Evolutionary conservation across 2,797 vertebrate genomes (phyloP), one percentile per base, ranked within the genome.

Genomic region (Hippoglossus hippoglossus): DNA sequence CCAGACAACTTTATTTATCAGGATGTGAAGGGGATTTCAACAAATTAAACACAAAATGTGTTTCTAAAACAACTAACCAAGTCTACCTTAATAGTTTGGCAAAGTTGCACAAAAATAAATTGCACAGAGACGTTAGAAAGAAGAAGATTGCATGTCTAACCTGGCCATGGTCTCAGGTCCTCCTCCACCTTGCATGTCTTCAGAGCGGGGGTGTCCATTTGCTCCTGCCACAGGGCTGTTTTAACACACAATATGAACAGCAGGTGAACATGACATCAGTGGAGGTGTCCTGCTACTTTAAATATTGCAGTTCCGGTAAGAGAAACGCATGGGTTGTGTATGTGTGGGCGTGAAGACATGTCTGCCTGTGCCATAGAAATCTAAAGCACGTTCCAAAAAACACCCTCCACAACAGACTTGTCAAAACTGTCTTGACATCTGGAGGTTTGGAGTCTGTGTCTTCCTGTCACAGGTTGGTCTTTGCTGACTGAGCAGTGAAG

Each of bases 111-210:
- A 31, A 21, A 66, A 13, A 4, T 44, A 8, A 28, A 3, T 9
- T 26, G 36, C 1, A 7, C 2, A 22, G 54, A 49, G 5, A 59
- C 63, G 28, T 49, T 4, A n/a, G 8, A 11, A 31, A 57, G 51
- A 47, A 34, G 15, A 16, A 19, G 47, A 25, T 18, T 25, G 57
- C 10, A 15, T 64, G 56, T 85, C 94, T 93, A 89, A 95, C 94
- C 91, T 91, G 94, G 77, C 95, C 95, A 95, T 76, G 94, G 88
- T 87, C 93, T 89, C 18, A 95, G 89, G 73, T 95, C 94, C 11
- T 95, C 95, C 85, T 95, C 95, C 88, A 95, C 94, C 82, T 95
- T 95, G 83, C 95, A 95, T 56, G 94, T 93, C 90, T 95, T 95
- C 81, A 95, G 84, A 81, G 90, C 49, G 2, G 93, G 85, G 44